Evolutionary conservation across 2,888 invertebrate species (phyloP).

Genomic region (Hoplodrina blanda): DNA sequence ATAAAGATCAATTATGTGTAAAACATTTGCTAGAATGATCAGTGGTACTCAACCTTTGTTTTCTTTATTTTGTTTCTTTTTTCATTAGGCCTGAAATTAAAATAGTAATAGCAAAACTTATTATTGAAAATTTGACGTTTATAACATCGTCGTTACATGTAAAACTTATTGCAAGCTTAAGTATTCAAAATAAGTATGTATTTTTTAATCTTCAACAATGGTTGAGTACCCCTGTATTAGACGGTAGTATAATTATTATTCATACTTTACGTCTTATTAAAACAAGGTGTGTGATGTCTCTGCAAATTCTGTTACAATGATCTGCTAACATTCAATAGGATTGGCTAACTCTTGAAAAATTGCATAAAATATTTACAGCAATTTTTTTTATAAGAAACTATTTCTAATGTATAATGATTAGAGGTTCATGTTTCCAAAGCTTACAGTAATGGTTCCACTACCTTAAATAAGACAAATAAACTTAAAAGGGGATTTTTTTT

Average conservation of each 20-base stretch:
- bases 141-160: neutral
- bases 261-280: slow-evolving; percentile 11
- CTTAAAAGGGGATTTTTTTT: neutral
- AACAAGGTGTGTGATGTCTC: slow-evolving; percentile 31
- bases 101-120: neutral
- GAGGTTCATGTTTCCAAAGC: too few species aligned
- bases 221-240: slow-evolving; percentile 40
- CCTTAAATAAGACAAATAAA: neutral
- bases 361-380: too few species aligned
- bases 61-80: neutral
- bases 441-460: too few species aligned
- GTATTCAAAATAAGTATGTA: too few species aligned
- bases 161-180: neutral
- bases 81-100: neutral
- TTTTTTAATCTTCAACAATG: slow-evolving; percentile 7
- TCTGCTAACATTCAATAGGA: neutral
- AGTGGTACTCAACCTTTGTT: slow-evolving; percentile 31
- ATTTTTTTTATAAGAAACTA: too few species aligned
- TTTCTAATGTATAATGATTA: too few species aligned
- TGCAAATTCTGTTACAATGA: slow-evolving; percentile 8
- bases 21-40: slow-evolving; percentile 26
- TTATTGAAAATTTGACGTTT: neutral
- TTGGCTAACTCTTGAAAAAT: too few species aligned
- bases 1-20: slow-evolving; percentile 22
- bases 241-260: slow-evolving; percentile 28